Percentiles rank a stretch among this genome's conserved stretches.
Conservation (phyloP, 2,797 vertebrate genomes). For the Enteromius unitaeniatus region DNA sequence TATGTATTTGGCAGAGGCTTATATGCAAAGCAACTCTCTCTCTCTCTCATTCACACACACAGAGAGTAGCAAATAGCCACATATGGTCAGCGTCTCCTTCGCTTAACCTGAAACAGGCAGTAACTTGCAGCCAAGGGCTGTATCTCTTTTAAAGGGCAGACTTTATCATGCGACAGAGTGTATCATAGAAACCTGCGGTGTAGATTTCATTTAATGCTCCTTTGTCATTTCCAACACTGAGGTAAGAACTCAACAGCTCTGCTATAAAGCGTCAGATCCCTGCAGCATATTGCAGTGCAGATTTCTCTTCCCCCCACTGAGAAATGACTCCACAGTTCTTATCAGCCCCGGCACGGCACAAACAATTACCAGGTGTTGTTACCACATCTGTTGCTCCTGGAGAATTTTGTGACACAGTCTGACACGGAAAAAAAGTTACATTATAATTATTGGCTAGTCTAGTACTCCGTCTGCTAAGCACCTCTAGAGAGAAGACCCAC, state of each 20-base stretch:
- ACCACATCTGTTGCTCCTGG: conserved; percentile 40
- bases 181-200: neutral
- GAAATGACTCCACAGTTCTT: conserved; percentile 28
- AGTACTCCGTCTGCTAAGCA: conserved; percentile 2
- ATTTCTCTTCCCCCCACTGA: conserved; percentile 39
- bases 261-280: conserved; percentile 19
- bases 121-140: neutral
- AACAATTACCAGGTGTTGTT: conserved; percentile 57
- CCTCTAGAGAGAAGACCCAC: conserved; percentile 22
- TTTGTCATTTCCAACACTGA: conserved; percentile 5
- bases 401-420: conserved; percentile 52
- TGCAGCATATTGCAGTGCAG: conserved; percentile 30
- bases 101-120: neutral
- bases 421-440: conserved; percentile 50
- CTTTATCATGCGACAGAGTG: conserved; percentile 4
- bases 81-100: neutral
- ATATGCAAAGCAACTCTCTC: neutral
- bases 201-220: conserved; percentile 27
- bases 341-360: conserved; percentile 47
- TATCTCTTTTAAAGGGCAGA: conserved; percentile 2
- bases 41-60: neutral
- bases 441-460: conserved; percentile 52
- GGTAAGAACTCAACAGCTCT: conserved; percentile 6
- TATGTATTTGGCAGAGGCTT: neutral
- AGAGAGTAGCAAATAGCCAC: conserved; percentile 1